Evolutionary conservation across 2,888 invertebrate genomes (phyloP), one percentile per base, ranked within the genome.

Genomic region (Saturnia japonica): DNA sequence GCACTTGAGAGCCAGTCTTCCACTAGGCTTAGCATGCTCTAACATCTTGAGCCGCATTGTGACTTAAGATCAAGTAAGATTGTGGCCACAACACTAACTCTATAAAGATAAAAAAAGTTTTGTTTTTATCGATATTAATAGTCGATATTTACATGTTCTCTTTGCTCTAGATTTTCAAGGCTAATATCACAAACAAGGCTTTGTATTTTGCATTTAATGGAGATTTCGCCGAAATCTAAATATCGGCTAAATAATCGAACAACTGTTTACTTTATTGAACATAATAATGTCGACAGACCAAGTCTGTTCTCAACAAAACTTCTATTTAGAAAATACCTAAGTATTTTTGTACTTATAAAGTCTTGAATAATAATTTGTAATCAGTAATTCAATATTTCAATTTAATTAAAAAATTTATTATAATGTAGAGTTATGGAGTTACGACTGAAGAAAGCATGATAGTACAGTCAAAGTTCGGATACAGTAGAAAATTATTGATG

Each of bases 211-310:
- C 60, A 68, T 68, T 60, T 25, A 64, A 71, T 71, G 64, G 68
- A 68, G 71, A 68, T 71, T 71, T 68, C 64, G 71, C 40, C 34
- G 62, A 47, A 62, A 51, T 62, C 25, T 47, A 71, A 68, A 71
- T 51, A 47, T 47, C 42, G 60, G 40, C 51, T 68, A 68, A 51
- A 68, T 62, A 68, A 64, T 64, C 40, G 51, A 22, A 64, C 57
- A n/a, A 70, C 45, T 70, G 70, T 70, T 68, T 51, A 62, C 47
- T 71, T 42, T 68, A 60, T 57, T 34, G 68, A 72, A 68, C 67
- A 69, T 67, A 45, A 54, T 43, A 69, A 45, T 43, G 11, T 62
- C n/a, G 22, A 68, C 68, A 71, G 28, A n/a, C 68, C 22, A 62
- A 42, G 42, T 67, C 51, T 51, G 67, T 70, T 25, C 34, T 69